phyloP scores from a whole-genome alignment of 2,888 invertebrate species.

The Drosophila kuntzei region DNA sequence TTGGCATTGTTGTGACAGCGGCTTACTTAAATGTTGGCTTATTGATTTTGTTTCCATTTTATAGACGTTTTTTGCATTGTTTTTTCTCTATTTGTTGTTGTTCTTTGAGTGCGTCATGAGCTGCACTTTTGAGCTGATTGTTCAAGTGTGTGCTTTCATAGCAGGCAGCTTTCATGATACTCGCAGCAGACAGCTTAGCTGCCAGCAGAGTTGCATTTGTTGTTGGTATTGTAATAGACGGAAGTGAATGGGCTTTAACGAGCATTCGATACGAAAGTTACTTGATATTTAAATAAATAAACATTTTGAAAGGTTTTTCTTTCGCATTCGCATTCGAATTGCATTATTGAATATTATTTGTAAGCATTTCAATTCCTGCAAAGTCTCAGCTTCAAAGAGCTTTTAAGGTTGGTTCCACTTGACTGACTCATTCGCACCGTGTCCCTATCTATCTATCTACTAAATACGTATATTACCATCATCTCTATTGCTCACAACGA shows the following conservation, averaged over 20 bases:
- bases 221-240: neutral
- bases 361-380: neutral
- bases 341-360: slow-evolving; percentile 5
- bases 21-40: slow-evolving; percentile 69
- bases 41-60: slow-evolving; percentile 56
- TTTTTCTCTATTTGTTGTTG: slow-evolving; percentile 7
- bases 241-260: slow-evolving; percentile 24
- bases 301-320: slow-evolving; percentile 15
- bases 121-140: slow-evolving; percentile 43
- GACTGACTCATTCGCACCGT: slow-evolving; percentile 41
- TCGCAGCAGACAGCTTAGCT: slow-evolving; percentile 22
- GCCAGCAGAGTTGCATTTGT: slow-evolving; percentile 17
- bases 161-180: slow-evolving; percentile 25
- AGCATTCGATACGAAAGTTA: neutral
- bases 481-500: slow-evolving; percentile 6
- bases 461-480: neutral
- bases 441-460: slow-evolving; percentile 1
- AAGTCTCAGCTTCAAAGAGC: neutral
- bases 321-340: neutral
- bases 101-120: slow-evolving; percentile 53
- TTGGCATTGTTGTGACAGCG: slow-evolving; percentile 62
- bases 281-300: slow-evolving; percentile 23
- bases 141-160: slow-evolving; percentile 24
- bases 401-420: slow-evolving; percentile 46
- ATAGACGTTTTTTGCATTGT: neutral